phyloP scores from a whole-genome alignment of 2,113 vertebrate genomes.

The Scophthalmus maximus region DNA sequence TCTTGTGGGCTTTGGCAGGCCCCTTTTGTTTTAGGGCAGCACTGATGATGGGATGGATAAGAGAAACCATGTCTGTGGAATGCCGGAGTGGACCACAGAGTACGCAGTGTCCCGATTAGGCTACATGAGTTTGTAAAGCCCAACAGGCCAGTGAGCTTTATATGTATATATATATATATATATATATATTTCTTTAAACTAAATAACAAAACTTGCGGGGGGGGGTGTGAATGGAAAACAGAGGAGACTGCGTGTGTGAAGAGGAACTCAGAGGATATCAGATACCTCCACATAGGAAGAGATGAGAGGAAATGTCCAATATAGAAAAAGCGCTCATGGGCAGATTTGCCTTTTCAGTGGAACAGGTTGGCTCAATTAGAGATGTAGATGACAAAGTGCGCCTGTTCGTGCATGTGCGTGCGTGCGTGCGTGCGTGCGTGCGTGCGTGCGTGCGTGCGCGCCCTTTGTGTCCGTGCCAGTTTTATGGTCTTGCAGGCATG shows the following conservation, averaged over 20 bases:
- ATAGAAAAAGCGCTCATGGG: slow-evolving; percentile 58
- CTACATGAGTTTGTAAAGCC: slow-evolving; percentile 28
- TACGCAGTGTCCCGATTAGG: slow-evolving; percentile 49
- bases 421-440: neutral
- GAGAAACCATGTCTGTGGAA: slow-evolving; percentile 60
- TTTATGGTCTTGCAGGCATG: slow-evolving; percentile 28
- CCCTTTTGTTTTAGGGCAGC: slow-evolving; percentile 44
- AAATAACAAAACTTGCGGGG: slow-evolving; percentile 1
- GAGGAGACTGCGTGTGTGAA: slow-evolving; percentile 7
- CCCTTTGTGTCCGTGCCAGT: slow-evolving; percentile 11
- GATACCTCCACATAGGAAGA: slow-evolving; percentile 44
- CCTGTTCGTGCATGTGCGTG: slow-evolving; percentile 36
- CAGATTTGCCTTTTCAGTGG: slow-evolving; percentile 59
- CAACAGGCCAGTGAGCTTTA: slow-evolving; percentile 27
- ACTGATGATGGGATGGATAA: slow-evolving; percentile 53
- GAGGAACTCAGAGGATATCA: slow-evolving; percentile 48
- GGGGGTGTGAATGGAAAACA: neutral
- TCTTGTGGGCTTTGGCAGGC: slow-evolving; percentile 63
- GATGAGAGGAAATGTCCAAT: slow-evolving; percentile 61
- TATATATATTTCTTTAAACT: no score
- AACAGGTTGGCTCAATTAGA: slow-evolving; percentile 61
- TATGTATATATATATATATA: slow-evolving; percentile 7
- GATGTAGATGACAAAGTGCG: slow-evolving; percentile 55
- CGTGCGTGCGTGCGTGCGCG: neutral
- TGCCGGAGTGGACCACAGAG: slow-evolving; percentile 48